phyloP scores from a whole-genome alignment of 1,140 invertebrate genomes.

The Nasonia giraulti region DNA sequence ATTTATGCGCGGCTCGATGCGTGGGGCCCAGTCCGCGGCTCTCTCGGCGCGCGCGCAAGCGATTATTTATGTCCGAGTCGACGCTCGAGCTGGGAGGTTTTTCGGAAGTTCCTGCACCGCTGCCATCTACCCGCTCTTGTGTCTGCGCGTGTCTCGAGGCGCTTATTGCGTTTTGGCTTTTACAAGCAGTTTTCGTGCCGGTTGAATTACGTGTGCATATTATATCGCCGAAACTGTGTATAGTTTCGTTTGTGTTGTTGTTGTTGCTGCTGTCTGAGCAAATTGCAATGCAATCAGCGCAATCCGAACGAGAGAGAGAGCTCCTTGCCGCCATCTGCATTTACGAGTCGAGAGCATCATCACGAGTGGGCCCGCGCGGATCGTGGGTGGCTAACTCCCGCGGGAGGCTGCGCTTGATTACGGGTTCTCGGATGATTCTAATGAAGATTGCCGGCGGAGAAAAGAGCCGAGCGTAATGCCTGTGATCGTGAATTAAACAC shows the following conservation, averaged over 20 bases:
- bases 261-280: no score
- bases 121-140: background rate
- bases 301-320: no score
- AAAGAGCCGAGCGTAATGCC: background rate
- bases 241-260: no score
- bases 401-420: background rate
- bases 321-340: no score
- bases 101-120: slow-evolving; percentile 14
- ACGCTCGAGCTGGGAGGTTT: slow-evolving; percentile 37
- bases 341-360: background rate
- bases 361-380: background rate
- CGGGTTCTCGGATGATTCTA: background rate
- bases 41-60: slow-evolving; percentile 1
- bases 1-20: slow-evolving; percentile 62
- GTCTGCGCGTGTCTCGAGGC: background rate
- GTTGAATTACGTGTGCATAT: no score
- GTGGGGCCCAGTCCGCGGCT: slow-evolving; percentile 56
- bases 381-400: background rate
- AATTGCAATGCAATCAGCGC: no score
- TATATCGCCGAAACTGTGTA: no score
- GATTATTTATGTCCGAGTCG: slow-evolving; percentile 49
- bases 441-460: background rate
- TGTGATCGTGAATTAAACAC: background rate
- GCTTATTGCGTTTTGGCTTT: background rate
- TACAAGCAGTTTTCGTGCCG: background rate